Percentiles rank a stretch among this genome's conserved stretches.
Conservation (phyloP, 2,113 vertebrate genomes). For the Chloropsis hardwickii region DNA sequence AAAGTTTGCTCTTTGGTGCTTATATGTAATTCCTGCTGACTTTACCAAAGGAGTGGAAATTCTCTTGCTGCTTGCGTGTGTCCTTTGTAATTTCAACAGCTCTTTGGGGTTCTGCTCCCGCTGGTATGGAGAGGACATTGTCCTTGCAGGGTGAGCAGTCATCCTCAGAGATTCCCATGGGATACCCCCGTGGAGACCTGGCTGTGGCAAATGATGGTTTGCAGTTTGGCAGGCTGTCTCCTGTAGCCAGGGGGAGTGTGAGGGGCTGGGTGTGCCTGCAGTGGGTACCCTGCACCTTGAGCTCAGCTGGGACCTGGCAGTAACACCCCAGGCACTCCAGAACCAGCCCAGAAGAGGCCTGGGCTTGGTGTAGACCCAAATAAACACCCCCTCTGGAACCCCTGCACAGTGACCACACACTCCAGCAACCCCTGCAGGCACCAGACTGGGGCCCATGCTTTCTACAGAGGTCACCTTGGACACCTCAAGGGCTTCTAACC, state of each 20-base stretch:
- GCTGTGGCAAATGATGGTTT: background rate
- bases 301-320: background rate
- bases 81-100: background rate
- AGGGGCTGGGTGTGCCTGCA: background rate
- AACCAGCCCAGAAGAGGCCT: background rate
- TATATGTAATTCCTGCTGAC: background rate
- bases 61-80: accelerated
- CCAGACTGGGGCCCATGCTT: background rate
- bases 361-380: background rate
- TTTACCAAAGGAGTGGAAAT: background rate
- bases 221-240: background rate
- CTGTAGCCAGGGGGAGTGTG: background rate
- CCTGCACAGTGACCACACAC: background rate
- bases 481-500: background rate
- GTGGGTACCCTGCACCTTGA: no score
- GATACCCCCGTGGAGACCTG: background rate
- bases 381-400: background rate
- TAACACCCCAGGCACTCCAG: background rate
- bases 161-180: background rate
- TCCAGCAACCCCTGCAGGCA: background rate
- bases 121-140: background rate
- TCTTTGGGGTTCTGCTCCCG: background rate
- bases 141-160: background rate
- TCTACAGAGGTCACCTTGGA: background rate
- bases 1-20: background rate